Percentiles rank a stretch among this genome's conserved stretches.
These are phyloP conservation scores for Rhombomys opimus DNA, from an alignment of 2,113 vertebrate genomes.

Conservation along the genomic window DNA sequence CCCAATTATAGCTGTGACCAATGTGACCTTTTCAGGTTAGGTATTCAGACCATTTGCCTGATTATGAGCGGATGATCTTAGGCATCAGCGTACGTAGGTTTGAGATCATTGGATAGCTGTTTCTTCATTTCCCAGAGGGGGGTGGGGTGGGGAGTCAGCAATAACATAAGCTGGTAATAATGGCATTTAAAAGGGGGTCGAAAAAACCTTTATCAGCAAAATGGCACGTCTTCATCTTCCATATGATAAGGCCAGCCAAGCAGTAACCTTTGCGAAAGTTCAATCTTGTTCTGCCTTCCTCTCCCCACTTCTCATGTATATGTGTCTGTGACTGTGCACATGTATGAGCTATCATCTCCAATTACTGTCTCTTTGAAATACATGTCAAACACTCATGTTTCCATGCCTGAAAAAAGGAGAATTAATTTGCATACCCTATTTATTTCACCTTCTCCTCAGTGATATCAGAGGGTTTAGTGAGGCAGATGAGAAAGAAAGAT, in stretches of 20 bases:
- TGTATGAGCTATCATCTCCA: not conserved
- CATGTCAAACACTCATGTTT: not conserved
- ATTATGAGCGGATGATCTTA: constrained; percentile 61
- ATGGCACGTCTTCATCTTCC: constrained; percentile 63
- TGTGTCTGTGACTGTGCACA: not conserved
- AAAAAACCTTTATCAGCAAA: constrained; percentile 67
- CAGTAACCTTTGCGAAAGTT: constrained; percentile 24
- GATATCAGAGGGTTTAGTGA: not conserved
- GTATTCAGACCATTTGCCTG: constrained; percentile 77
- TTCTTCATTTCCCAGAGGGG: constrained; percentile 60
- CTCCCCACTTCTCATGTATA: rapidly evolving
- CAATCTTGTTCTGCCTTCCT: not conserved
- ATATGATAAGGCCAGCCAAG: constrained; percentile 63
- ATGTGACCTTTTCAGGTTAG: constrained; percentile 76
- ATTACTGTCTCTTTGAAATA: not conserved
- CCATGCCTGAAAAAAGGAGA: not conserved
- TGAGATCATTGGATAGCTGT: constrained; percentile 46
- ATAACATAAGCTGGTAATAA: constrained; percentile 66
- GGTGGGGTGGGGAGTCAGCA: not conserved
- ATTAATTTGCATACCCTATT: not conserved
- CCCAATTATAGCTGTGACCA: constrained; percentile 84
- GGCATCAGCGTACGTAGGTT: constrained; percentile 21
- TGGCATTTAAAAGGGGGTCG: constrained; percentile 58
- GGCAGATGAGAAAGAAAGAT: not conserved
- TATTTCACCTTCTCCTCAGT: not conserved